phyloP scores from a whole-genome alignment of 2,888 invertebrate genomes.

The Timema cristinae region DNA sequence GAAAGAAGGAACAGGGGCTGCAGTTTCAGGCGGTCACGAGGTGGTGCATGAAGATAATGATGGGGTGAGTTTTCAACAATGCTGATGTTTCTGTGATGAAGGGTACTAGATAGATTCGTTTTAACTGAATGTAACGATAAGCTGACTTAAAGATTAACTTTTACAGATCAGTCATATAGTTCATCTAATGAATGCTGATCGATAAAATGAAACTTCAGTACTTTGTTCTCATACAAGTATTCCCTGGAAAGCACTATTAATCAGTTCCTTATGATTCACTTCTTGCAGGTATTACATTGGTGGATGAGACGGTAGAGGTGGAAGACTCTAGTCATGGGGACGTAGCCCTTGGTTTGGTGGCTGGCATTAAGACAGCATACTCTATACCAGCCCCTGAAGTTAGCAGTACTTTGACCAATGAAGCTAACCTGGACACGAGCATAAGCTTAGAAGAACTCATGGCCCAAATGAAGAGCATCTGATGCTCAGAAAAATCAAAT shows the following conservation, averaged over 20 bases:
- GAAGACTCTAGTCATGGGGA: constrained; percentile 28
- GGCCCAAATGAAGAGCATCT: constrained; percentile 88
- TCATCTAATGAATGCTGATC: too few relatives aligned
- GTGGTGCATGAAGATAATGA: constrained; percentile 81
- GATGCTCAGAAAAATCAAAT: constrained; percentile 32
- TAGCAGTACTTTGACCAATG: constrained; percentile 42
- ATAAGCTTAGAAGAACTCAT: constrained; percentile 84
- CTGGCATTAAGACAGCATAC: constrained; percentile 65
- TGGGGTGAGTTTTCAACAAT: constrained; percentile 63
- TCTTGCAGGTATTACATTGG: constrained; percentile 56
- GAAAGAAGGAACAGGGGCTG: constrained; percentile 31
- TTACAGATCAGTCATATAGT: too few relatives aligned
- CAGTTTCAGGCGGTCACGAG: constrained; percentile 50
- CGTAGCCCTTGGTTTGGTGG: constrained; percentile 41
- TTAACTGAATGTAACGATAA: too few relatives aligned
- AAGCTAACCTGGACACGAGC: constrained; percentile 24
- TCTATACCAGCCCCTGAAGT: constrained; percentile 53
- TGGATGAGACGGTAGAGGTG: constrained; percentile 63
- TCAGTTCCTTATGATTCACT: constrained; percentile 15
- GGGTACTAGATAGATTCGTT: too few relatives aligned
- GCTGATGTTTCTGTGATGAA: too few relatives aligned
- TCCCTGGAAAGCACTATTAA: not conserved
- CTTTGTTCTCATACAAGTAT: too few relatives aligned
- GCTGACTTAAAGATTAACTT: too few relatives aligned
- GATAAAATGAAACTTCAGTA: too few relatives aligned